Evolutionary conservation across 2,888 invertebrate species (phyloP).

Genomic region (Drosophila aldrichi): DNA sequence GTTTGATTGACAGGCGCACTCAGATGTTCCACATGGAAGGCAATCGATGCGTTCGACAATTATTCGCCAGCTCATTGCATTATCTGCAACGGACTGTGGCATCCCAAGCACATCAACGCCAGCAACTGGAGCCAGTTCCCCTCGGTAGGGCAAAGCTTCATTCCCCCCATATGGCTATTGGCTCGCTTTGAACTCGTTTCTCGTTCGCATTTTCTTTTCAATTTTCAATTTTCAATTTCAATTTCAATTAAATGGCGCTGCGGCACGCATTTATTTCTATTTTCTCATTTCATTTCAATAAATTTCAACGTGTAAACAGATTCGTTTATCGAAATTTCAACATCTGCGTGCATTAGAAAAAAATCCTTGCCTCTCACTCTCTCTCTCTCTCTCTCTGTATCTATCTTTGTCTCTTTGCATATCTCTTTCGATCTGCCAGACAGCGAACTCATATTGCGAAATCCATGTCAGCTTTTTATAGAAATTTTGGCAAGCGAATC

Average conservation of each 20-base stretch:
- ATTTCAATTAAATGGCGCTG: constrained; percentile 81
- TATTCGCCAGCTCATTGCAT: constrained; percentile 69
- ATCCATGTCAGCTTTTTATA: constrained; percentile 46
- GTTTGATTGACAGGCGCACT: constrained; percentile 68
- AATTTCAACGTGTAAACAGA: constrained; percentile 83
- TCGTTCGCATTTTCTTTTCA: constrained; percentile 27
- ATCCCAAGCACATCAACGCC: constrained; percentile 38
- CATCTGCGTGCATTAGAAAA: constrained; percentile 67
- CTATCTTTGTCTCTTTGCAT: neutral
- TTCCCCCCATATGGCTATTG: neutral
- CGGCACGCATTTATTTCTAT: constrained; percentile 41
- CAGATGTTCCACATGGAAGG: neutral
- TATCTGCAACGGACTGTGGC: constrained; percentile 29
- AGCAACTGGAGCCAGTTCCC: neutral
- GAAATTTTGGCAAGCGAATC: constrained; percentile 59
- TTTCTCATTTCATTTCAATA: constrained; percentile 69
- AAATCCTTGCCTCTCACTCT: neutral
- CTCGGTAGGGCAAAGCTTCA: neutral
- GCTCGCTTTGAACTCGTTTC: constrained; percentile 64
- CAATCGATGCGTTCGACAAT: constrained; percentile 53
- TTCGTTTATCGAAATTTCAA: constrained; percentile 82
- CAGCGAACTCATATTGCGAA: constrained; percentile 52
- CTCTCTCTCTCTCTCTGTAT: neutral
- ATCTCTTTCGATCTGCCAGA: constrained; percentile 15
- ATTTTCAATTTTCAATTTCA: constrained; percentile 36